Conservation (phyloP, 2,888 invertebrate genomes). For the Charanyca ferruginea region DNA sequence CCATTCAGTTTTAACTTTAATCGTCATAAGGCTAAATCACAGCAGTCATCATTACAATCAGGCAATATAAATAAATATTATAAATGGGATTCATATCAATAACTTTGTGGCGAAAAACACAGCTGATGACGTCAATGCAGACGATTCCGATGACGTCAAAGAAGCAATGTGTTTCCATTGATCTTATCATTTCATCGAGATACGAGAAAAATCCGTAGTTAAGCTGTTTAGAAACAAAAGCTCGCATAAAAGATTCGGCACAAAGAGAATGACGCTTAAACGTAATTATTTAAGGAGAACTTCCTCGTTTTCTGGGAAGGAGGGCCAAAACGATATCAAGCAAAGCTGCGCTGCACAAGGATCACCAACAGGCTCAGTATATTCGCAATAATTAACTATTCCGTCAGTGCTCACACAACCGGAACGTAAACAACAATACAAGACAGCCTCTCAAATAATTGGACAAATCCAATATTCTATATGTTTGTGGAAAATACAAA, state of each 20-base stretch:
- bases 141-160: slow-evolving; percentile 53
- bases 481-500: slow-evolving; percentile 43
- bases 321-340: slow-evolving; percentile 22
- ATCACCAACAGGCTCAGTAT: neutral
- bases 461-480: slow-evolving; percentile 37
- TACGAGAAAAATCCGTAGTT: slow-evolving; percentile 5
- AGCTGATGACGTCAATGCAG: slow-evolving; percentile 59
- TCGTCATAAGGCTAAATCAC: slow-evolving; percentile 1
- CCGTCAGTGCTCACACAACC: slow-evolving; percentile 1
- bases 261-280: slow-evolving; percentile 34
- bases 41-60: slow-evolving; percentile 2
- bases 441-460: slow-evolving; percentile 31
- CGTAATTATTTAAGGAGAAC: slow-evolving; percentile 20
- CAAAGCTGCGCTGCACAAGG: slow-evolving; percentile 28
- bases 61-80: slow-evolving; percentile 20
- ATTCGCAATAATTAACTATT: slow-evolving; percentile 16
- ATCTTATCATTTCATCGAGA: slow-evolving; percentile 46
- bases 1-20: slow-evolving; percentile 3
- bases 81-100: slow-evolving; percentile 45
- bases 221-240: slow-evolving; percentile 11
- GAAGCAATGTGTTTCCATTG: slow-evolving; percentile 50
- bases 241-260: slow-evolving; percentile 16
- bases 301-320: slow-evolving; percentile 25
- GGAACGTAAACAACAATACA: slow-evolving; percentile 27
- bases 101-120: slow-evolving; percentile 51